Base-by-base conservation (phyloP, 2,113 vertebrate genomes). In the Orthonyx spaldingii region DNA sequence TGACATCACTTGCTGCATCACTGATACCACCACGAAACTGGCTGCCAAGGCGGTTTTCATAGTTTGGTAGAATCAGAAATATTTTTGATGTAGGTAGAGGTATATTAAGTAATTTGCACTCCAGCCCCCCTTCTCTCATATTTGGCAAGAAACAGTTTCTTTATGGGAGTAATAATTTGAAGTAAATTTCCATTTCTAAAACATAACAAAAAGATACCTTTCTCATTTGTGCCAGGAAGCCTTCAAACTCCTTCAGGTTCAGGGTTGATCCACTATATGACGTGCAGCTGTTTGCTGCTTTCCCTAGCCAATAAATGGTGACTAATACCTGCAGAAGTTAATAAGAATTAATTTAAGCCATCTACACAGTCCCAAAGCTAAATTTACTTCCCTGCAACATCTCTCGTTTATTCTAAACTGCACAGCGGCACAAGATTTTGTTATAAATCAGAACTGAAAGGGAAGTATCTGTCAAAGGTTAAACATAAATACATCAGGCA, bases 291-390 rank as follows among this genome's bases (percentile, higher is more conserved):
- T 99, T 99, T 85, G 99, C 99, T 35, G 98, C 98, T 92, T 98
- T 99, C 66, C 99, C 99, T 97, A 99, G 97, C 99, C 99, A 99
- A 97, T 99, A 99, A 95, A 99, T 98, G 87, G 99, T 99, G 95
- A 99, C 98, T 97, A 99, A 96, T 81, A 99, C 99, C 99, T 99
- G 97, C 76, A 77, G 68, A 90, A 96, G 86, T 93, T 79, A 96
- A 93, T 11, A 83, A 87, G 44, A 92, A 88, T 93, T 96, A 95
- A 93, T 93, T 90, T 63, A 84, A 86, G 28, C 32, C 83, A 84
- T 64, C 35, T 79, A 79, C 42, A 70, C 23, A 84, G 55, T 93
- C 37, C 68, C 33, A 71, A 56, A 50, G n/a, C 28, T 89, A 56
- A 57, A 77, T 49, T 82, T 66, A 84, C 46, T 75, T 91, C 60